Conservation (phyloP, 2,797 vertebrate genomes). For the Pangasius djambal region DNA sequence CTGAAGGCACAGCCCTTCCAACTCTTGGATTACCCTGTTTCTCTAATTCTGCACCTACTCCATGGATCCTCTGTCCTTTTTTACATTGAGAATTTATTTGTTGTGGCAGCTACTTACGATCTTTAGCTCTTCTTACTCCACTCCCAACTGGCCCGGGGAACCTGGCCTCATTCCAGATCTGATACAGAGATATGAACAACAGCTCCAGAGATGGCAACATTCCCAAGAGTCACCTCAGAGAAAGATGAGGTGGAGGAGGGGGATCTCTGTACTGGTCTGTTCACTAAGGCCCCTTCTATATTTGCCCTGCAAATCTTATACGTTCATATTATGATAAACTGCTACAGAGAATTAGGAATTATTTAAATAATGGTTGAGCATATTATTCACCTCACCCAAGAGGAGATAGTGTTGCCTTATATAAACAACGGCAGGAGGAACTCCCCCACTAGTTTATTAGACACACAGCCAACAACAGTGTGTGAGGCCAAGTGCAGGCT, state of each 20-base stretch:
- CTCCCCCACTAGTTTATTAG: conserved; percentile 49
- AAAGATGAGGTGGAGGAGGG: conserved; percentile 49
- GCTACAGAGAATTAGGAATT: conserved; percentile 24
- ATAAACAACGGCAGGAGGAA: conserved; percentile 38
- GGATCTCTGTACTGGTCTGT: conserved; percentile 17
- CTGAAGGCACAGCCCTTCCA: conserved; percentile 39
- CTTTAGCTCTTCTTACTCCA: conserved; percentile 50
- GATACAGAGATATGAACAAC: conserved; percentile 71
- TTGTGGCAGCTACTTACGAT: conserved; percentile 55
- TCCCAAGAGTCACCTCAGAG: conserved; percentile 61
- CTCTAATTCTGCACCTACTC: conserved; percentile 28
- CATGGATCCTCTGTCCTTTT: conserved; percentile 34
- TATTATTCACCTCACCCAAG: conserved; percentile 22
- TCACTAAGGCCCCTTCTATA: conserved; percentile 15
- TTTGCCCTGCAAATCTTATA: conserved; percentile 22
- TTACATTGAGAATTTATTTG: conserved; percentile 41
- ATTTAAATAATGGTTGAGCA: conserved; percentile 8
- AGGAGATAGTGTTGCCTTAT: conserved; percentile 37
- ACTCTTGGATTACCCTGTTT: conserved; percentile 48
- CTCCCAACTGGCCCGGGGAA: conserved; percentile 61
- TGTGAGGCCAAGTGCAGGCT: conserved; percentile 47
- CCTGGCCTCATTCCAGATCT: conserved; percentile 74
- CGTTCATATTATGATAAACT: conserved; percentile 19
- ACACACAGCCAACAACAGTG: conserved; percentile 53
- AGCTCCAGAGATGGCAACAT: conserved; percentile 52